Evolutionary conservation across 2,797 vertebrate genomes (phyloP).

Genomic region (Labroides dimidiatus): DNA sequence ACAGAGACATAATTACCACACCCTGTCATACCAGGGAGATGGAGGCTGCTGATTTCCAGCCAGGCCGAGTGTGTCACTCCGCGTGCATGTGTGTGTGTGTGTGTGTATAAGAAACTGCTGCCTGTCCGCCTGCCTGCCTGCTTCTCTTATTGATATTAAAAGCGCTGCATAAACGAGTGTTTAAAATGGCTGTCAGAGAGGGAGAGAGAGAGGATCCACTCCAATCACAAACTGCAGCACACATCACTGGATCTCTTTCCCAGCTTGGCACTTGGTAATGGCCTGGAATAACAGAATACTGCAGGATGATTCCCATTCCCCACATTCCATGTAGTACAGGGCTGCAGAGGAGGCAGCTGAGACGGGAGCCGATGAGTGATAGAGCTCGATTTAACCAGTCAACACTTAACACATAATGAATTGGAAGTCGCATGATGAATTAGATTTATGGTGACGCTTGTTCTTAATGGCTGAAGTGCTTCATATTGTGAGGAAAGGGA

Average conservation of each 20-base stretch:
- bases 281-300: constrained; percentile 81
- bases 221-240: constrained; percentile 80
- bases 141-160: constrained; percentile 86
- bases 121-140: constrained; percentile 80
- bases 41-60: constrained; percentile 83
- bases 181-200: constrained; percentile 82
- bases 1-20: constrained; percentile 87
- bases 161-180: constrained; percentile 83
- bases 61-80: constrained; percentile 78
- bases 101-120: constrained; percentile 78
- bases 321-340: constrained; percentile 57
- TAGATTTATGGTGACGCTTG: constrained; percentile 66
- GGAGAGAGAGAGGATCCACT: constrained; percentile 77
- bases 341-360: constrained; percentile 50
- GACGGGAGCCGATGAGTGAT: constrained; percentile 60
- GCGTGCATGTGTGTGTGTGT: constrained; percentile 41
- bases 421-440: constrained; percentile 76
- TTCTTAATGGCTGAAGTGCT: constrained; percentile 71
- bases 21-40: constrained; percentile 85
- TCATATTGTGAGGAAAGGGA: constrained; percentile 53
- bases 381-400: constrained; percentile 78
- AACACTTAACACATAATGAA: constrained; percentile 81
- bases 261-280: constrained; percentile 80
- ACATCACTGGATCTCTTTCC: constrained; percentile 80
- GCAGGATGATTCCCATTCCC: constrained; percentile 73